Evolutionary conservation across 2,888 invertebrate genomes (phyloP).

Genomic region (Tetragnatha montana): DNA sequence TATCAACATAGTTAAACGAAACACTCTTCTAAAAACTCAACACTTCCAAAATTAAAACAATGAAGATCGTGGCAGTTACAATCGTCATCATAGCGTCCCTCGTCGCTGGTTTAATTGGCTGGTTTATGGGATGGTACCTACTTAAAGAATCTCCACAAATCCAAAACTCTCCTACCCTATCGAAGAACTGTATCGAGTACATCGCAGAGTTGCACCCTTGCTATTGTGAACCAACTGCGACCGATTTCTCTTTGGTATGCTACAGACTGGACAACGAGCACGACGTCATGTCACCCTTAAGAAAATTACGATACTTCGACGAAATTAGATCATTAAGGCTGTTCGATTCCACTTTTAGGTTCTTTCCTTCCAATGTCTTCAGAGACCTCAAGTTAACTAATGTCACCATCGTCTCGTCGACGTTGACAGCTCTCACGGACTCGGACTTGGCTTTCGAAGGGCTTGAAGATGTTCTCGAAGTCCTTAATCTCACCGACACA

Average conservation of each 20-base stretch:
- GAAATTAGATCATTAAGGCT: background rate
- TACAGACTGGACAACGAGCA: background rate
- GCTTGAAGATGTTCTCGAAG: background rate
- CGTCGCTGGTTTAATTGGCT: background rate
- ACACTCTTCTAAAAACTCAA: too few relatives aligned
- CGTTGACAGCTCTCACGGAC: constrained; percentile 16
- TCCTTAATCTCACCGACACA: background rate
- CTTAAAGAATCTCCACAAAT: background rate
- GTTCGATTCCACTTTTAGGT: background rate
- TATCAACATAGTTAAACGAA: too few relatives aligned
- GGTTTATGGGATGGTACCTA: background rate
- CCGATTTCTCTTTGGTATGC: background rate
- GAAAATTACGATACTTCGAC: background rate
- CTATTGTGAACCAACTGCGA: background rate
- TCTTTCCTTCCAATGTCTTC: constrained; percentile 16
- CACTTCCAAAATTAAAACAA: background rate
- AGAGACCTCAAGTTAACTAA: background rate
- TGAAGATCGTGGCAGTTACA: background rate
- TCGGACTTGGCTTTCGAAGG: constrained; percentile 35
- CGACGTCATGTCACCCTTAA: background rate
- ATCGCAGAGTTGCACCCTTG: background rate
- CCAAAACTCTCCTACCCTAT: background rate
- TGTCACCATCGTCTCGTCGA: background rate
- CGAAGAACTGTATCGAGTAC: background rate
- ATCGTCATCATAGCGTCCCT: background rate